phyloP scores from a whole-genome alignment of 2,797 vertebrate genomes.

The Ctenosaura bakeri region DNA sequence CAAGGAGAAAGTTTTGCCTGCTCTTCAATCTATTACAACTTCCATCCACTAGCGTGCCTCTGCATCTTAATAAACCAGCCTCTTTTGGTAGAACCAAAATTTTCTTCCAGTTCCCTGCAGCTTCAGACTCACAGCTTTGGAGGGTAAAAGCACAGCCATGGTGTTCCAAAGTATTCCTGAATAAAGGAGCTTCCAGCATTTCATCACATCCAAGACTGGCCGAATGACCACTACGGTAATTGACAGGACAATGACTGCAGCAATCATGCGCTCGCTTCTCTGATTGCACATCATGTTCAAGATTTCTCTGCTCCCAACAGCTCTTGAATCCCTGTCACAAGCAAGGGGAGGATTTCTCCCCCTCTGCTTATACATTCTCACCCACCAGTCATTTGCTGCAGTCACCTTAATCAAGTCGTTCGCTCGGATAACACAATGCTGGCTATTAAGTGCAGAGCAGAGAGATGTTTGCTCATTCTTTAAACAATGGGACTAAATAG shows the following conservation, averaged over 20 bases:
- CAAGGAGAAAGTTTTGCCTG: too few relatives aligned
- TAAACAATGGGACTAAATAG: background rate
- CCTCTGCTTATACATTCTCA: background rate
- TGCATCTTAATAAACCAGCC: too few relatives aligned
- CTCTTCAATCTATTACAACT: too few relatives aligned
- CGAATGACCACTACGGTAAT: background rate
- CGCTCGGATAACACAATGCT: too few relatives aligned
- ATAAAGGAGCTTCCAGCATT: too few relatives aligned
- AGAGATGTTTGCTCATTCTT: background rate
- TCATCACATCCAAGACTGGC: background rate
- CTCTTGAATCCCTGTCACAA: background rate
- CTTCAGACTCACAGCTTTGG: background rate
- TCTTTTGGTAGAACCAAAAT: too few relatives aligned
- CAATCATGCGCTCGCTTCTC: background rate
- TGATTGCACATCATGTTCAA: background rate
- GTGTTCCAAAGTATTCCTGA: too few relatives aligned
- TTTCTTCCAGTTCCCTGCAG: background rate
- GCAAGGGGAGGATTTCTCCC: background rate
- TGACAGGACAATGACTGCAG: background rate
- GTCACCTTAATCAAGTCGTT: slow-evolving; percentile 11
- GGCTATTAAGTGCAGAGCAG: background rate
- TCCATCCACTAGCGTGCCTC: too few relatives aligned
- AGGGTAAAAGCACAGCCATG: too few relatives aligned
- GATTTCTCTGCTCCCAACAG: background rate
- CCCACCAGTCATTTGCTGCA: background rate